Conservation (phyloP, 1,140 invertebrate genomes). For the Leptinotarsa defecta region DNA sequence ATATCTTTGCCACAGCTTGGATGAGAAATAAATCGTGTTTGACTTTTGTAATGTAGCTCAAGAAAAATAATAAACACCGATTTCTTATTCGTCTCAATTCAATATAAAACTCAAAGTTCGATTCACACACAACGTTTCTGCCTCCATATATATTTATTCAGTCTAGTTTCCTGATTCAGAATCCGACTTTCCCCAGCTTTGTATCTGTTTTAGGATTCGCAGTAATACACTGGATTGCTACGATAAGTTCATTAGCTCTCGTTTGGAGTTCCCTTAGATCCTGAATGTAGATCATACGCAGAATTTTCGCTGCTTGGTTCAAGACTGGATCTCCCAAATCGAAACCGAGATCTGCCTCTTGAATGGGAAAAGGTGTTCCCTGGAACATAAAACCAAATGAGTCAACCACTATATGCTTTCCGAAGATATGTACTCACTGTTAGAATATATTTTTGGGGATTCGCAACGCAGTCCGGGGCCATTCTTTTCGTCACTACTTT, state of each 20-base stretch:
- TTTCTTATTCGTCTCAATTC: neutral
- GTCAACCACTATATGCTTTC: neutral
- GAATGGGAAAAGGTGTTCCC: slow-evolving; percentile 70
- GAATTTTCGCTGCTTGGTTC: slow-evolving; percentile 79
- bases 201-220: slow-evolving; percentile 98
- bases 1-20: neutral
- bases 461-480: slow-evolving; percentile 68
- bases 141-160: neutral
- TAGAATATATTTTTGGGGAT: slow-evolving; percentile 59
- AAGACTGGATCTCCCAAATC: slow-evolving; percentile 71
- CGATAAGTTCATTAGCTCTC: slow-evolving; percentile 91
- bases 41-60: neutral
- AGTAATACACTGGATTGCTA: slow-evolving; percentile 88
- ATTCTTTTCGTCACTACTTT: slow-evolving; percentile 70
- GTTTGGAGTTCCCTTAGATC: slow-evolving; percentile 91
- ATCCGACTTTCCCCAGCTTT: slow-evolving; percentile 89
- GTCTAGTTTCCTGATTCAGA: neutral
- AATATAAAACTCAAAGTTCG: neutral
- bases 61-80: neutral
- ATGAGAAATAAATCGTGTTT: neutral
- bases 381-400: slow-evolving; percentile 48
- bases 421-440: slow-evolving; percentile 41
- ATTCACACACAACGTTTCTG: neutral
- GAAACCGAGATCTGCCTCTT: slow-evolving; percentile 71
- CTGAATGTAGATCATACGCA: slow-evolving; percentile 88